Evolutionary conservation across 2,888 invertebrate species (phyloP).

Genomic region (Agrotis ipsilon): DNA sequence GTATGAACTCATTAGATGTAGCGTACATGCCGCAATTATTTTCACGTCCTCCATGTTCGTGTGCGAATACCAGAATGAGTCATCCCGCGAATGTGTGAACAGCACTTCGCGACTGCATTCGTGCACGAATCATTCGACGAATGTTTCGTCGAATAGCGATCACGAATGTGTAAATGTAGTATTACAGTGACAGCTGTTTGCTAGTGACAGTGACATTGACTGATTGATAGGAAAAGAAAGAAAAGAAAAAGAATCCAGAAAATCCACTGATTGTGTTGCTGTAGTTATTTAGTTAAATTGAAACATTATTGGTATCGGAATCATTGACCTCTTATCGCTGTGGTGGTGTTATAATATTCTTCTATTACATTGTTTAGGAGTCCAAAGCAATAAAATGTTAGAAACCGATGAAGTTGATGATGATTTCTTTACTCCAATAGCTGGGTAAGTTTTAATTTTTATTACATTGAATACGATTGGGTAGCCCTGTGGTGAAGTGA

Average conservation of each 20-base stretch:
- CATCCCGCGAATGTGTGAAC: too few species aligned
- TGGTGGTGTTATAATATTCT: neutral
- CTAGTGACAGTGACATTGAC: too few species aligned
- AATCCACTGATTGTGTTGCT: neutral
- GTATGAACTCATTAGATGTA: too few species aligned
- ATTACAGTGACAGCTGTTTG: too few species aligned
- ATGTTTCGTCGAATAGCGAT: too few species aligned
- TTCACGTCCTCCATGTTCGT: too few species aligned
- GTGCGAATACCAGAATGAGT: too few species aligned
- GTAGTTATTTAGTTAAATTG: neutral
- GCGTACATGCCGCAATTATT: too few species aligned
- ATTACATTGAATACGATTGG: neutral
- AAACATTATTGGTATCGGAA: neutral
- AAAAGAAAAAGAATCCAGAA: neutral
- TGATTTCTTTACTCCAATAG: conserved; percentile 85
- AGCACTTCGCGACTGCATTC: too few species aligned
- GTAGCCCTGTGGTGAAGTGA: neutral
- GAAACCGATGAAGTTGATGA: conserved; percentile 86
- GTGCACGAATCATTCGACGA: too few species aligned
- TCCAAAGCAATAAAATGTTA: conserved; percentile 68
- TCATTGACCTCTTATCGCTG: conserved; percentile 40
- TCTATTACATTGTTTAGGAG: neutral
- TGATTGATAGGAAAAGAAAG: neutral
- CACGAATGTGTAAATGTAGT: too few species aligned
- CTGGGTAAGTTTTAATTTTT: conserved; percentile 72